A percentile compares a stretch with the other conserved stretches of the same genome.
phyloP scores from a whole-genome alignment of 2,888 invertebrate species.

The Charanyca ferruginea region DNA sequence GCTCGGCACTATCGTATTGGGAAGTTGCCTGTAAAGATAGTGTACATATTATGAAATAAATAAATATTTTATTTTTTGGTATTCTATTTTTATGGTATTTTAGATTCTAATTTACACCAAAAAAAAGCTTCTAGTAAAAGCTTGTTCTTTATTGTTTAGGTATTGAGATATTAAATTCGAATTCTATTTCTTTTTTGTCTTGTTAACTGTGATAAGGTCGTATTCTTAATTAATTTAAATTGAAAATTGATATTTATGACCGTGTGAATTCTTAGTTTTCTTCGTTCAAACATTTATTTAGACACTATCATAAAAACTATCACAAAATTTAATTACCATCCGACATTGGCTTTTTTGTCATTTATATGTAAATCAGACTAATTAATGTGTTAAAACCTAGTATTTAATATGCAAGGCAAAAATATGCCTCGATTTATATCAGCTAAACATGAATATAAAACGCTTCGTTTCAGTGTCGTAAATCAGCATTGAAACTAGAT shows the following conservation, averaged over 20 bases:
- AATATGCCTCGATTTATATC: conserved; percentile 46
- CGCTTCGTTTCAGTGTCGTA: conserved; percentile 46
- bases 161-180: conserved; percentile 19
- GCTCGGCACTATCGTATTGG: too few relatives aligned
- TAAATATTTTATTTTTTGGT: too few relatives aligned
- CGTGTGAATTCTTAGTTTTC: conserved; percentile 55
- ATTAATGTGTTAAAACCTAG: conserved; percentile 56
- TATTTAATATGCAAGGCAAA: conserved; percentile 48
- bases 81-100: too few relatives aligned
- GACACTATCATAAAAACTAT: conserved; percentile 37
- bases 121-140: too few relatives aligned
- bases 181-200: conserved; percentile 24
- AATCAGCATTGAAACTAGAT: conserved; percentile 54
- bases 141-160: conserved; percentile 1
- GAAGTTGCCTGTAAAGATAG: too few relatives aligned
- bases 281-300: conserved; percentile 38
- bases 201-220: conserved; percentile 29
- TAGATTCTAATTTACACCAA: too few relatives aligned
- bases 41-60: too few relatives aligned
- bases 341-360: conserved; percentile 42
- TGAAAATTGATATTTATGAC: conserved; percentile 33
- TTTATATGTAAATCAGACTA: conserved; percentile 62
- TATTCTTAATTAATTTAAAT: conserved; percentile 35
- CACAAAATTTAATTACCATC: conserved; percentile 46
- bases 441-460: conserved; percentile 46